Base-by-base conservation (phyloP, 2,797 vertebrate species). In the Brotula barbata region DNA sequence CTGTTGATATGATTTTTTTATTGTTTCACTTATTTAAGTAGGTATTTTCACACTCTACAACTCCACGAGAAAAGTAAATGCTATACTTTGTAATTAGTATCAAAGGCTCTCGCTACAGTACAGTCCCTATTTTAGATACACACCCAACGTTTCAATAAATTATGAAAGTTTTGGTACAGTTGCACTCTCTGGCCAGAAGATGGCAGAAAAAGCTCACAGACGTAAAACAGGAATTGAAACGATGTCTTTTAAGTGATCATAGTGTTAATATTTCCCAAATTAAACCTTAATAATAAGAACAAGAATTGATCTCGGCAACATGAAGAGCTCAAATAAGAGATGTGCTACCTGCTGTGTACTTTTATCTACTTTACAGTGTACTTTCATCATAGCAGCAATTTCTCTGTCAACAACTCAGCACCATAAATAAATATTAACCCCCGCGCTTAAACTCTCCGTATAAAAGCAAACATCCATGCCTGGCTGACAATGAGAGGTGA, bases 151-250 rank as follows among this genome's bases (percentile, higher is more conserved):
- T n/a, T n/a, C n/a, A 34, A 34, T 6, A 34, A 34, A 34, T 6
- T 34, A 34, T 6, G 6, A 34, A 34, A 6, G n/a, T n/a, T n/a
- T n/a, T n/a, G n/a, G n/a, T n/a, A n/a, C n/a, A 10, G 13, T 3
- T 63, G 11, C 56, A 44, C 7, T 14, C 1, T 59, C 16, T 80
- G 48, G 14, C 74, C 88, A 86, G 53, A 48, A 84, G 88, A 44
- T 71, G 77, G 82, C 20, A 33, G 53, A 37, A 40, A 15, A 43
- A 5, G 15, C 33, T 49, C 11, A 70, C 12, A 39, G 7, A 15
- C 1, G 10, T 51, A 14, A 40, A 40, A 41, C 7, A 31, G 6
- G 14, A 28, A 48, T 20, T 39, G 1, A 40, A 45, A 43, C 34
- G 0, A 36, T 14, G 1, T 9, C 15, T 5, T 39, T 62, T 13